Evolutionary conservation across 2,797 vertebrate species (phyloP).

Genomic region (Chrosomus eos): DNA sequence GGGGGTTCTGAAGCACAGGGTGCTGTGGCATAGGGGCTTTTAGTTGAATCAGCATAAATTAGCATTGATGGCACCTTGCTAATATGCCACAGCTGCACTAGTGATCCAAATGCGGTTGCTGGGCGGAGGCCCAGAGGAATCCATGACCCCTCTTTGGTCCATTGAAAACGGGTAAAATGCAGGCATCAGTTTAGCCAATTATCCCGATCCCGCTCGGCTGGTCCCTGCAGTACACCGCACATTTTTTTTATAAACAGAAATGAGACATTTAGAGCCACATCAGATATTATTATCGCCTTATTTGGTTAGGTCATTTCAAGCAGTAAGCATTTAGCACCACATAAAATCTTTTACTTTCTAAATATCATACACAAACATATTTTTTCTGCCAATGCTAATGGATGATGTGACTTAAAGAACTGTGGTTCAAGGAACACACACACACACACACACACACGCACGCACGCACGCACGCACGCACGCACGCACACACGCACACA

Average conservation of each 20-base stretch:
- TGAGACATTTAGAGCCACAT: neutral
- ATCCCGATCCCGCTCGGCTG: slow-evolving; percentile 54
- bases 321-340: slow-evolving; percentile 52
- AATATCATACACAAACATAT: slow-evolving; percentile 49
- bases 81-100: slow-evolving; percentile 80
- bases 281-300: slow-evolving; percentile 7
- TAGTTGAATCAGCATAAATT: slow-evolving; percentile 84
- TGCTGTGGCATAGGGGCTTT: slow-evolving; percentile 69
- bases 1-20: slow-evolving; percentile 13
- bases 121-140: slow-evolving; percentile 75
- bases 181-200: slow-evolving; percentile 61
- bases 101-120: slow-evolving; percentile 66
- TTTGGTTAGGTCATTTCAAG: neutral
- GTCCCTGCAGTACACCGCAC: neutral
- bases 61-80: slow-evolving; percentile 81
- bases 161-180: slow-evolving; percentile 70
- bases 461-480: slow-evolving; percentile 27
- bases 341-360: slow-evolving; percentile 46
- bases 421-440: slow-evolving; percentile 32
- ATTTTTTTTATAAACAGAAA: slow-evolving; percentile 5
- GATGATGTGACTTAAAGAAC: slow-evolving; percentile 21
- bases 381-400: neutral
- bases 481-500: slow-evolving; percentile 38
- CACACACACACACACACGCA: slow-evolving; percentile 42
- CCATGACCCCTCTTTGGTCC: slow-evolving; percentile 73